Conservation (phyloP, 2,797 vertebrate species). For the Tokudaia muenninki region DNA sequence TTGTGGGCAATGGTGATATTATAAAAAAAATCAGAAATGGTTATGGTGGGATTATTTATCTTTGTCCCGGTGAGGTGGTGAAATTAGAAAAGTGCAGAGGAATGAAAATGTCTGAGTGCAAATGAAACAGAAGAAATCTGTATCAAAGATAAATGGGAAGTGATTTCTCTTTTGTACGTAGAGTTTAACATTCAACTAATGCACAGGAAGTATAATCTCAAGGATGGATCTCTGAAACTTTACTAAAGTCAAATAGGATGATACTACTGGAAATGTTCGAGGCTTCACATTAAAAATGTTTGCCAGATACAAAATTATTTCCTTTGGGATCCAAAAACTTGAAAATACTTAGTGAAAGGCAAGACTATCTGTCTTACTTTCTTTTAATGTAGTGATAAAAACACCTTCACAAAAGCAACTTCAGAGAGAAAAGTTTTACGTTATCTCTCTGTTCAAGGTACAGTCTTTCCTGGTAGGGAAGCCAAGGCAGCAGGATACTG, state of each 20-base stretch:
- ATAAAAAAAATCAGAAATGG: not conserved
- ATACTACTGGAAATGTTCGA: not conserved
- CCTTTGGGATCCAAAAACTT: not conserved
- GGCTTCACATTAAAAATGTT: not conserved
- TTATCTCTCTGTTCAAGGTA: not conserved
- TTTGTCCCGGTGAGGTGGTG: no score
- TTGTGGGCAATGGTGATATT: not conserved
- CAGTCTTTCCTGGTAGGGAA: not conserved
- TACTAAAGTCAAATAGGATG: not conserved
- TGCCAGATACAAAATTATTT: not conserved
- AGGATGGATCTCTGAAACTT: not conserved
- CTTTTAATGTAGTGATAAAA: not conserved
- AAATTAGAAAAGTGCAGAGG: no score
- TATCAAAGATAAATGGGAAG: not conserved
- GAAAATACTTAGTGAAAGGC: slow-evolving; percentile 48
- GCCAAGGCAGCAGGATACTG: not conserved
- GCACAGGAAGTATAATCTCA: not conserved
- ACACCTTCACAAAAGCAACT: not conserved
- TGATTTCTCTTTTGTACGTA: not conserved
- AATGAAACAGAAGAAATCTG: not conserved
- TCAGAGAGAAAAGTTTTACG: not conserved
- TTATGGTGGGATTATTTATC: not conserved
- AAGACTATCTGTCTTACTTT: slow-evolving; percentile 9
- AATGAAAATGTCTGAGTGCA: not conserved
- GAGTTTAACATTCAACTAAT: not conserved